phyloP scores from a whole-genome alignment of 2,888 invertebrate species.

The Hyles lineata region DNA sequence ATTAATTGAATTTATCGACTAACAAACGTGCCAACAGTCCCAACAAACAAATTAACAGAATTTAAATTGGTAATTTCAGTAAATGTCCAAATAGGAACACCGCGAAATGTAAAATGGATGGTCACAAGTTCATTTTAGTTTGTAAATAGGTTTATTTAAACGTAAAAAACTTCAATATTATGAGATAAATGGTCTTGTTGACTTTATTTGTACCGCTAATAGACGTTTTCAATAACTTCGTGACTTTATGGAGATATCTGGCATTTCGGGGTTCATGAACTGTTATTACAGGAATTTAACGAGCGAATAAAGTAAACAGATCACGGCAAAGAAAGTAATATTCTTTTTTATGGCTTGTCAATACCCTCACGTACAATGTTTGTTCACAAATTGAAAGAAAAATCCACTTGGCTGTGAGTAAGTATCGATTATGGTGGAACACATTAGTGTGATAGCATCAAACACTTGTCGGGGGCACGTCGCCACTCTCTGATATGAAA shows the following conservation, averaged over 20 bases:
- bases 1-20: background rate
- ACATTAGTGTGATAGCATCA: constrained; percentile 74
- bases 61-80: background rate
- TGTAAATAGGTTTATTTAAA: background rate
- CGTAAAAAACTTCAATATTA: background rate
- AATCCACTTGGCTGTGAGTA: constrained; percentile 49
- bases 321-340: constrained; percentile 40
- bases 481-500: constrained; percentile 60
- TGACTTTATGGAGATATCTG: background rate
- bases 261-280: constrained; percentile 24
- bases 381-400: constrained; percentile 45
- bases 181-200: background rate
- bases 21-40: background rate
- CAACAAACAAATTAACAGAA: constrained; percentile 6
- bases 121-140: background rate
- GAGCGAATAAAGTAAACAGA: constrained; percentile 42
- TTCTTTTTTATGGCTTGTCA: constrained; percentile 42
- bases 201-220: background rate
- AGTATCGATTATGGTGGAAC: constrained; percentile 67
- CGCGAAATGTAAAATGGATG: background rate
- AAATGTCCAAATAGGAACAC: background rate
- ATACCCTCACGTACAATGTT: constrained; percentile 41
- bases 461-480: constrained; percentile 66
- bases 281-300: constrained; percentile 42
- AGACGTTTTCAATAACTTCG: constrained; percentile 1